Conservation (phyloP, 2,888 invertebrate species). For the Parthenolecanium corni region DNA sequence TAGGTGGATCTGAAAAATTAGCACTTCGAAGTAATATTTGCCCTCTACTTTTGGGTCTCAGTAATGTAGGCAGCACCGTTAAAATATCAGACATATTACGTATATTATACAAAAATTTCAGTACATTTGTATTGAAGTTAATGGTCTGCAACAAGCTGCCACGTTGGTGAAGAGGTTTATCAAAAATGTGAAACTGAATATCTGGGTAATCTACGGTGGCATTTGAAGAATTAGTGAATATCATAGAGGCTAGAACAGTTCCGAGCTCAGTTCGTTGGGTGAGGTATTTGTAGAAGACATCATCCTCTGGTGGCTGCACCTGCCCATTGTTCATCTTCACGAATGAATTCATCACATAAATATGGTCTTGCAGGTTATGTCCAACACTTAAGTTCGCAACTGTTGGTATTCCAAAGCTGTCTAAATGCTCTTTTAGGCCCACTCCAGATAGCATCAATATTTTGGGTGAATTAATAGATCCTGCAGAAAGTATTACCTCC, state of each 20-base stretch:
- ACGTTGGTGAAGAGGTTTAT: neutral
- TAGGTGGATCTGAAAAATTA: constrained; percentile 77
- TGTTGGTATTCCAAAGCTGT: constrained; percentile 60
- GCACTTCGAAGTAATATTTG: constrained; percentile 64
- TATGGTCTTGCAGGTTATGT: constrained; percentile 76
- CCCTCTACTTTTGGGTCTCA: constrained; percentile 76
- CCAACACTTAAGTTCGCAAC: constrained; percentile 74
- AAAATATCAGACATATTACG: neutral
- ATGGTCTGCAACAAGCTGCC: neutral
- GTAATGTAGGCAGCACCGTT: constrained; percentile 31
- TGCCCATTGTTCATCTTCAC: neutral
- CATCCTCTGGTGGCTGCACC: neutral
- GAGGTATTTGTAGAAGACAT: neutral
- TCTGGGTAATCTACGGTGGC: neutral
- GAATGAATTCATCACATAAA: constrained; percentile 50
- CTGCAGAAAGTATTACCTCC: constrained; percentile 82
- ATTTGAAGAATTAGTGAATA: neutral
- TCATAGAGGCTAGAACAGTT: neutral
- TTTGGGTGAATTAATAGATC: constrained; percentile 87
- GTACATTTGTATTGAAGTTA: neutral
- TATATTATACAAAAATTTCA: neutral
- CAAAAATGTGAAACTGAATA: neutral
- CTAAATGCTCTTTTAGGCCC: constrained; percentile 58
- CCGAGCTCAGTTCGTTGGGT: neutral
- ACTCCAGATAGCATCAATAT: constrained; percentile 81